Evolutionary conservation across 2,888 invertebrate species (phyloP), one percentile per base, ranked within the genome.

Genomic region (Ditula angustiorana): DNA sequence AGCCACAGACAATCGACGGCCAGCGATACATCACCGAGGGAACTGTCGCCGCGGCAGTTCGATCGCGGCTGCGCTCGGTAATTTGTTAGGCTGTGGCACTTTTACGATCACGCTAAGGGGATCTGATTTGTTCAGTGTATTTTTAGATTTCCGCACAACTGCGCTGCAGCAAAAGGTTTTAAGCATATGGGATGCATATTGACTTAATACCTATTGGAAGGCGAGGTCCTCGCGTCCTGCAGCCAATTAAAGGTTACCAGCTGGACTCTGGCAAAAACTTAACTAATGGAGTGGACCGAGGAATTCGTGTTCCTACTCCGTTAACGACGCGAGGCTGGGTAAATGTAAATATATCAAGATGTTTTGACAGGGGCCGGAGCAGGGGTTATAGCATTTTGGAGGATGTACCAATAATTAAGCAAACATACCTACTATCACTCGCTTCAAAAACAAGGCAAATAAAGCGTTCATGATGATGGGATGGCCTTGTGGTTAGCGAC

Each of bases 51-150:
- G 57, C 59, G 30, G 64, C 72, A 68, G 66, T 65, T 55, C 68
- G 64, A 71, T 67, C 67, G 63, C 63, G 50, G 63, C 60, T 66
- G 49, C 44, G 7, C 46, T 24, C 67, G 59, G 72, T 81, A 79
- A 88, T 88, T 87, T 84, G 86, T 88, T 82, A 79, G 66, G 66
- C 79, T 75, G 77, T 75, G 82, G 74, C 82, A 81, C 67, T 70
- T 79, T 82, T 76, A 78, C 78, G 80, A 75, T 67, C 74, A 71
- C 72, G 69, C 69, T 71, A 75, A 77, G 75, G 77, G 79, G 80
- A 77, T 77, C 78, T 80, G 82, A 87, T 85, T 85, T 81, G 84
- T 83, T 71, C 30, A 52, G n/a, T 59, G 71, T 90, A 90, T 88
- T 88, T 86, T 72, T 74, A 80, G 84, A 83, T 76, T 77, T 82